Base-by-base conservation (phyloP, 2,888 invertebrate genomes). In the Megamerina dolium region DNA sequence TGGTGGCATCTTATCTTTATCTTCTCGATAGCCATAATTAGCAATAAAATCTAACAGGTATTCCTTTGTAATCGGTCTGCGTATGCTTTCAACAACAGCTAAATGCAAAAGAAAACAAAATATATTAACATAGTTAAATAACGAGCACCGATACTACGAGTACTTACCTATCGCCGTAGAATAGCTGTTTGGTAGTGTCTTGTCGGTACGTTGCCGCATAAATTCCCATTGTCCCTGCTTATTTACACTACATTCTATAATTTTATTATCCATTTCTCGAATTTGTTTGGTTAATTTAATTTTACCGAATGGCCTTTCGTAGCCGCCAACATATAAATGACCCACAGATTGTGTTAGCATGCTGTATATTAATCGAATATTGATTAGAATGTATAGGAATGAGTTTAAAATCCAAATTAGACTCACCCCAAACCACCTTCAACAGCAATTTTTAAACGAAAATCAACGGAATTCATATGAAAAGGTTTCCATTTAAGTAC, bases 401-500 rank as follows among this genome's bases (percentile, higher is more conserved):
- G 23, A 8, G 6, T 23, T 23, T 23, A 6, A 23, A 8, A 23
- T 23, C 10, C 10, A 8, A 6, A 23, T 10, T 8, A 2, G 3
- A 64, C 77, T 74, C 73, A 87, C 86, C 89, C 92, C 46, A 72
- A 63, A 5, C 88, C 85, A 12, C 73, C 74, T 65, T 86, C 83
- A 3, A 74, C 81, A 2, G 78, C 77, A 41, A 99, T 87, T 72
- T 87, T 85, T 46, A 99, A 73, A 59, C 80, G 82, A 69, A 99
- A 99, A 73, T 99, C 99, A 0, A 99, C 86, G 4, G 96, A 95
- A 74, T 99, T 99, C 73, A 92, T 79, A 45, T 85, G 79, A 3
- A 83, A 75, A 0, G 99, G 97, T 66, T 99, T 99, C 99, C 99
- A 99, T 71, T 99, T 99, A 13, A 99, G 75, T 2, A 96, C 90